Base-by-base conservation (phyloP, 2,113 vertebrate species). In the Phaethon lepturus region DNA sequence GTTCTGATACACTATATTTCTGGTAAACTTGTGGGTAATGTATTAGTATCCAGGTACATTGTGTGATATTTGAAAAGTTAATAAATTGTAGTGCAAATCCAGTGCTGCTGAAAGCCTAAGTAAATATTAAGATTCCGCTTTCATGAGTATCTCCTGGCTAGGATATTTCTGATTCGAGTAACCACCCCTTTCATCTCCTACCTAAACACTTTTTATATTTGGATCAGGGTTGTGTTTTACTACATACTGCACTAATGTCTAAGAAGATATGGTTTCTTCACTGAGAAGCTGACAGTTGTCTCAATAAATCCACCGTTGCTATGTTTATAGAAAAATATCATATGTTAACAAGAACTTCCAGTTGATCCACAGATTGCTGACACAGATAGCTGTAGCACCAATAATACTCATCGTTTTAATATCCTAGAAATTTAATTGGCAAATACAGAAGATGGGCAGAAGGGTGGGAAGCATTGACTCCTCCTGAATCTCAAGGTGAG, bases 41-140 rank as follows among this genome's bases (percentile, higher is more conserved):
- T 44, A 63, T 81, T 78, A 38, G 49, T 82, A 20, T 66, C 69
- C 58, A 53, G 64, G 62, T 38, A 49, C 20, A 3, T 1, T 2
- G 33, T 64, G 53, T 56, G 69, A 3, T 49, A 18, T 60, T 93
- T 90, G 78, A 94, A 17, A 90, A 91, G 86, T 49, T 91, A 86
- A 91, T 84, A 86, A 87, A 85, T 77, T 38, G 38, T 13, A 16
- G 29, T 25, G 73, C 40, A 76, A 84, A 76, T 75, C 42, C 73
- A 50, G 50, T 50, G 60, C 80, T 85, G 47, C 77, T 87, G 86
- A 67, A 96, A 96, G 77, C 66, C 64, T 17, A 25, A 82, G 86
- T 85, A 96, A 97, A 97, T 95, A 96, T 95, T 95, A 87, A 93
- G 80, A 82, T 93, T 95, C 60, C 7, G 6, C 53, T 66, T 87